Evolutionary conservation across 2,113 vertebrate genomes (phyloP).

Genomic region (Sinocyclocheilus grahami): DNA sequence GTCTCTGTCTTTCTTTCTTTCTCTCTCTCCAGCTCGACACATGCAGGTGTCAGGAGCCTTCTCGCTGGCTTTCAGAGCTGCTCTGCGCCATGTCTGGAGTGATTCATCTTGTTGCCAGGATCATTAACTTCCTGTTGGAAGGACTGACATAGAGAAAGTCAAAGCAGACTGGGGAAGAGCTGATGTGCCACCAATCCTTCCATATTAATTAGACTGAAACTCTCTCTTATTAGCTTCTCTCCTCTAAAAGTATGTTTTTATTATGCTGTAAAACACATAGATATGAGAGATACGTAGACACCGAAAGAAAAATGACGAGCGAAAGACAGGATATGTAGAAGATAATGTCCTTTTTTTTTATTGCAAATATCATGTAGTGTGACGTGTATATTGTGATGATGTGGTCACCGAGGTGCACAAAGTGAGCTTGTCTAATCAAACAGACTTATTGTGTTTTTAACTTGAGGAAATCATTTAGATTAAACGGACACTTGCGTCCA

Average conservation of each 20-base stretch:
- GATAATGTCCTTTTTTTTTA: not conserved
- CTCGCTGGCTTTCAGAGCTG: constrained; percentile 83
- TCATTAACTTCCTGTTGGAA: constrained; percentile 89
- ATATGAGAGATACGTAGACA: too few species aligned
- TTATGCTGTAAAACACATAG: constrained; percentile 10
- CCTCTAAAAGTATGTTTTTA: constrained; percentile 48
- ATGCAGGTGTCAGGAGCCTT: constrained; percentile 83
- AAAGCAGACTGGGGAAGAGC: constrained; percentile 83
- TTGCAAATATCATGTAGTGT: not conserved
- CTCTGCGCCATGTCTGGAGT: constrained; percentile 90
- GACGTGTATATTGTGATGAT: not conserved
- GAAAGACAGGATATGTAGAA: not conserved
- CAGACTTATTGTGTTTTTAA: constrained; percentile 16
- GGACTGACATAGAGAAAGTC: constrained; percentile 87
- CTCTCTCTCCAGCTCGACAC: constrained; percentile 75
- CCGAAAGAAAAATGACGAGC: not conserved
- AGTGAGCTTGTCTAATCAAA: constrained; percentile 22
- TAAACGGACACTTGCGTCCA: constrained; percentile 62
- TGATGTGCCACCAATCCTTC: constrained; percentile 81
- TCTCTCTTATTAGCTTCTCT: constrained; percentile 53
- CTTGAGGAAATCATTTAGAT: constrained; percentile 53
- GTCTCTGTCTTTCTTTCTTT: not conserved
- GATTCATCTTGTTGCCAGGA: constrained; percentile 96
- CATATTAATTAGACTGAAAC: constrained; percentile 80
- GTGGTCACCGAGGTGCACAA: constrained; percentile 1